phyloP scores from a whole-genome alignment of 2,797 vertebrate species.

The Amniataba percoides region DNA sequence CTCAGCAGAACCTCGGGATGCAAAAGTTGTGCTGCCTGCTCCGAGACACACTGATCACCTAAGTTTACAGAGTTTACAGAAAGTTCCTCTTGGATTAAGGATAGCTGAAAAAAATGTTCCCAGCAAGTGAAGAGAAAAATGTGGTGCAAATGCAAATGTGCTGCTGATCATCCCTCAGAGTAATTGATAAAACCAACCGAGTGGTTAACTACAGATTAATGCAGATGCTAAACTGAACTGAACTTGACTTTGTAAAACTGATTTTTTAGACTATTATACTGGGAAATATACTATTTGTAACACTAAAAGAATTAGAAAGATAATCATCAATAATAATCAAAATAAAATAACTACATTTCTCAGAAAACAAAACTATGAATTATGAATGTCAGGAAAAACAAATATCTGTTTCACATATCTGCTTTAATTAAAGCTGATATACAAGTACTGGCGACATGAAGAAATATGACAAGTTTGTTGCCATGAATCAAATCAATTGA shows the following conservation, averaged over 20 bases:
- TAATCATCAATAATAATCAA: not conserved
- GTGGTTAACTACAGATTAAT: not conserved
- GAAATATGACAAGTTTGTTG: not conserved
- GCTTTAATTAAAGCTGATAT: not conserved
- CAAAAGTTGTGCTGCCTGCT: not conserved
- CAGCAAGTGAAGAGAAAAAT: too few relatives aligned
- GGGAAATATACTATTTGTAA: too few relatives aligned
- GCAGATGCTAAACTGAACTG: not conserved
- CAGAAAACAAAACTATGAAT: not conserved
- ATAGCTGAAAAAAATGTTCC: not conserved
- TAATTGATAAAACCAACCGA: not conserved
- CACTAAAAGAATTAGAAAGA: not conserved
- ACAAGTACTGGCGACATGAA: not conserved
- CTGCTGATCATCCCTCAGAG: not conserved
- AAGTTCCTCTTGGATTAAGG: too few relatives aligned
- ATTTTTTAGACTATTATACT: too few relatives aligned
- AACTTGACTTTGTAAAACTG: too few relatives aligned
- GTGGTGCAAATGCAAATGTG: not conserved
- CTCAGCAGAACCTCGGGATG: not conserved
- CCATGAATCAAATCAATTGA: not conserved
- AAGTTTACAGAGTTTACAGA: not conserved
- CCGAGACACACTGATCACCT: not conserved
- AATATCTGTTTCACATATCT: not conserved
- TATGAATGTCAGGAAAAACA: not conserved
- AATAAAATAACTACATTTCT: too few relatives aligned